phyloP scores from a whole-genome alignment of 2,797 vertebrate species.

The Lateolabrax maculatus region DNA sequence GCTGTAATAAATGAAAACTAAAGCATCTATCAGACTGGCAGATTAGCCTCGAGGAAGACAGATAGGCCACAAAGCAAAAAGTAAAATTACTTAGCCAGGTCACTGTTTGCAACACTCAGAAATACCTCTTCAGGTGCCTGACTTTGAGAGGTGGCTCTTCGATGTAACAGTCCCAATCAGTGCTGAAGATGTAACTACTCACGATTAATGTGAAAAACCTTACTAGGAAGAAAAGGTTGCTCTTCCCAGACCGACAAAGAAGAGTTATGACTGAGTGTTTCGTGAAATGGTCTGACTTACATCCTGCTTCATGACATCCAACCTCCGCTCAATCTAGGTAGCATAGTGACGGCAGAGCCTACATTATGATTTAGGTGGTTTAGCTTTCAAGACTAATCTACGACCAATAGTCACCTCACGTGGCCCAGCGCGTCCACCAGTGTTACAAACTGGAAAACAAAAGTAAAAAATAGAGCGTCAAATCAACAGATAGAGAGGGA shows the following conservation, averaged over 20 bases:
- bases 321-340: constrained; percentile 72
- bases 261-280: constrained; percentile 80
- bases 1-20: constrained; percentile 71
- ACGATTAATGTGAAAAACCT: constrained; percentile 28
- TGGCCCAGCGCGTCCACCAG: constrained; percentile 75
- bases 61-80: constrained; percentile 79
- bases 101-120: constrained; percentile 80
- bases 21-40: constrained; percentile 75
- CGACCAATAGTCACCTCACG: constrained; percentile 83
- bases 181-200: constrained; percentile 32
- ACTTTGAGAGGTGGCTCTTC: constrained; percentile 52
- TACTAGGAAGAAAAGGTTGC: constrained; percentile 29
- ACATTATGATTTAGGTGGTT: constrained; percentile 78
- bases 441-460: constrained; percentile 80
- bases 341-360: constrained; percentile 70
- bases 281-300: constrained; percentile 75
- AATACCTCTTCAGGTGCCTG: constrained; percentile 71
- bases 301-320: constrained; percentile 80
- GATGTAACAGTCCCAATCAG: constrained; percentile 45
- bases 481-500: constrained; percentile 43
- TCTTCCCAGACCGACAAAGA: constrained; percentile 49
- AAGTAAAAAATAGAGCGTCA: constrained; percentile 53
- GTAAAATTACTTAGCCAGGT: constrained; percentile 77
- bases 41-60: constrained; percentile 77
- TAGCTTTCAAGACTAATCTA: constrained; percentile 76